phyloP scores from a whole-genome alignment of 2,888 invertebrate genomes.

The Alloplasta piceator region DNA sequence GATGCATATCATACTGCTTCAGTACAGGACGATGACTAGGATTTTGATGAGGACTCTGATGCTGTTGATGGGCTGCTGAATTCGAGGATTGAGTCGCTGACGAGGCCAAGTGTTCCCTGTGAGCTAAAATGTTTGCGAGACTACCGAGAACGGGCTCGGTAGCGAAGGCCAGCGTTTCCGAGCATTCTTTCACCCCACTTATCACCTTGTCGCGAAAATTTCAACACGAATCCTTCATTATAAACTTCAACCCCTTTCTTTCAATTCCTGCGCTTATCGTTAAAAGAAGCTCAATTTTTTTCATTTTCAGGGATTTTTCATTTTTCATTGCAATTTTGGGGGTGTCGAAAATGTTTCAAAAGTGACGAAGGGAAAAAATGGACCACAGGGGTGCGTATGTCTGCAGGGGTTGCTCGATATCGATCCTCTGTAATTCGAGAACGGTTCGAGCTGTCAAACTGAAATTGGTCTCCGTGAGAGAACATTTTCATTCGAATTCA shows the following conservation, averaged over 20 bases:
- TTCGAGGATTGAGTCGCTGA: constrained; percentile 74
- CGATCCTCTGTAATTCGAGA: too few relatives aligned
- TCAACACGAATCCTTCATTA: neutral
- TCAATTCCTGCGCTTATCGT: too few relatives aligned
- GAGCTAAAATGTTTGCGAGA: constrained; percentile 94
- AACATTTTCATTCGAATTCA: too few relatives aligned
- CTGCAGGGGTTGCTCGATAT: too few relatives aligned
- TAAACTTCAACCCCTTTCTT: neutral
- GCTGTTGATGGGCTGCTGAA: constrained; percentile 76
- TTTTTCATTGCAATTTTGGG: neutral
- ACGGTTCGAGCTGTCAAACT: too few relatives aligned
- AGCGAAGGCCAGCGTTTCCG: constrained; percentile 96
- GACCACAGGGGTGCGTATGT: too few relatives aligned
- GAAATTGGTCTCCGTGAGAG: too few relatives aligned
- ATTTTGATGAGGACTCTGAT: constrained; percentile 68
- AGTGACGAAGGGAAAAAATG: neutral
- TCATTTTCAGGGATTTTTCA: neutral
- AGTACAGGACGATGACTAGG: constrained; percentile 85
- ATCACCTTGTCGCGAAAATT: constrained; percentile 57
- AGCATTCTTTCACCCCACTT: constrained; percentile 89
- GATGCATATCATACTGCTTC: constrained; percentile 94
- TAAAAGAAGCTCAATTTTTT: neutral
- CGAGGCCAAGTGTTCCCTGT: constrained; percentile 87
- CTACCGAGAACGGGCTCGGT: constrained; percentile 95
- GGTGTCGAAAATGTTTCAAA: neutral